Evolutionary conservation across 2,888 invertebrate species (phyloP), one percentile per base, ranked within the genome.

Genomic region (Dendrolimus houi): DNA sequence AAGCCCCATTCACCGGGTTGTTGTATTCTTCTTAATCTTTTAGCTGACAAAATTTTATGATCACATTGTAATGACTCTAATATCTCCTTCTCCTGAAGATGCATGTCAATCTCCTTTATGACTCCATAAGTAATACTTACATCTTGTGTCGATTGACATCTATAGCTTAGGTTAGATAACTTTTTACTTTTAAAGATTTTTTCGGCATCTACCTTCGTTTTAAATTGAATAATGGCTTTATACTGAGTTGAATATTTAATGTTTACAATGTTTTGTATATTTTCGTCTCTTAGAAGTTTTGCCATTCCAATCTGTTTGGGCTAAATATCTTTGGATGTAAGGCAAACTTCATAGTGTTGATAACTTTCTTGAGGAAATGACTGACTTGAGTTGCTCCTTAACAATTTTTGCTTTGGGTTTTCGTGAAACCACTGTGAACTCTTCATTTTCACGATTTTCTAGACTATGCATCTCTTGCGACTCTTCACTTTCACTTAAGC

Each of bases 301-400:
- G 65, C 67, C 9, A 65, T n/a, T 1, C 60, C 63, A 55, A 65
- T 63, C 52, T 65, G 62, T 54, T 65, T 65, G 10, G 64, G 66
- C 54, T 65, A 54, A 14, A 13, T 52, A 42, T 64, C 54, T 41
- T 52, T 9, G 1, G 59, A 59, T 0, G 60, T 62, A 17, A 17
- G 2, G 17, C 2, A 17, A 17, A 17, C 17, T 17, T 17, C 17
- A 17, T 17, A 17, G 2, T 17, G 17, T 17, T 17, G 17, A 17
- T 17, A 2, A 17, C 2, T 17, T 17, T 17, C 17, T 17, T 17
- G 17, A 17, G 17, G 17, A 17, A 17, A 17, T 2, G 17, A 17
- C 17, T 17, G 17, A 17, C 17, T 17, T 17, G 17, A 17, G 3
- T 17, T 17, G 3, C 17, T 17, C 17, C 17, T 17, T 17, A 17